Evolutionary conservation across 2,113 vertebrate species (phyloP), one percentile per base, ranked within the genome.

Genomic region (Natator depressus): DNA sequence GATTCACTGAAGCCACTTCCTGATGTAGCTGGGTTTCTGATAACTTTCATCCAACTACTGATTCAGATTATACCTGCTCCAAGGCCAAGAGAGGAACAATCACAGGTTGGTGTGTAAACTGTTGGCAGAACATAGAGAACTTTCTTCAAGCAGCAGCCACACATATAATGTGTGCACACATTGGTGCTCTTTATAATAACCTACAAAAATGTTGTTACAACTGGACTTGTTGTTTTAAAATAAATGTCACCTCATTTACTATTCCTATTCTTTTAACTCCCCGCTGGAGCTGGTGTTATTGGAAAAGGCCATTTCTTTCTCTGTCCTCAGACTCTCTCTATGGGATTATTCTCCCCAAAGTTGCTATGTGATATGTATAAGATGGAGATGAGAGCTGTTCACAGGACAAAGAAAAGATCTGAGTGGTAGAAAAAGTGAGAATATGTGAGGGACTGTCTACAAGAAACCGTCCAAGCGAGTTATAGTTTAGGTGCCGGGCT

Each of bases 1-100:
- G 46, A 49, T 6, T 62, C 2, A 1, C 24, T 0, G 6, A 19
- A 20, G n/a, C 51, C 13, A 9, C 2, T 2, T 84, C 79, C 47
- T 57, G 85, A 49, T 82, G 69, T 55, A 8, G 25, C 46, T 46
- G 16, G 13, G 42, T 14, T 78, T 49, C 76, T 3, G 47, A n/a
- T 50, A 51, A 4, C 4, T 22, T 42, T 49, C 69, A 49, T 7
- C 46, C 76, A 16, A 50, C 55, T 2, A 72, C 27, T 2, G 22
- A 16, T 27, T 0, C 0, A 89, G 81, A 24, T 16, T 53, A 31
- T 17, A 3, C 49, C 25, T 31, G 20, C 25, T 38, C 84, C 31
- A 16, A 1, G 1, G 9, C 16, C 81, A 42, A 7, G 25, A 29
- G 10, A 88, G 59, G 69, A 84, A 4, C 59, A 75, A 51, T 22